Evolutionary conservation across 2,888 invertebrate species (phyloP), one percentile per base, ranked within the genome.

Genomic region (Celastrina argiolus): DNA sequence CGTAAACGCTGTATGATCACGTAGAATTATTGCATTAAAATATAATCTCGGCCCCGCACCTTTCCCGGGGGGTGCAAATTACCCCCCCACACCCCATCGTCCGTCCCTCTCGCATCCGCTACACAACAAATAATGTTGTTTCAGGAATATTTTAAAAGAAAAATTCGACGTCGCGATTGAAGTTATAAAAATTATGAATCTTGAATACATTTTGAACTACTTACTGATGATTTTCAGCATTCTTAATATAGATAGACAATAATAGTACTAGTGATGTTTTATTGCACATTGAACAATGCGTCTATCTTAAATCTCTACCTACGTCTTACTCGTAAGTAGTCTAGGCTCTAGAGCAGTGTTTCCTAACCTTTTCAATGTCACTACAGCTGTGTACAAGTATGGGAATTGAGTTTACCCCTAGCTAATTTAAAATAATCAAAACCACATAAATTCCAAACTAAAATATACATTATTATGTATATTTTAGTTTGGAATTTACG

Each of bases 1-100:
- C 88, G 86, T 88, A 88, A 88, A 88, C 87, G 87, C 79, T 79
- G 84, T 80, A 88, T 88, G 88, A 88, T 88, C 87, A 87, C 88
- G 81, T 83, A 84, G 81, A 88, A 89, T 87, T 88, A 89, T 88
- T 87, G 81, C 80, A 87, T 88, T 88, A 88, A 88, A 88, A 85
- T 88, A 86, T 88, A 87, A 88, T 87, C 82, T 82, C 39, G 36
- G 75, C 76, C 75, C 72, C 73, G 71, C 65, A 68, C 69, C 65
- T 34, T 36, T 22, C 68, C 68, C 67, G 64, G 63, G 45, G 28
- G 16, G 28, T n/a, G 41, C 8, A 45, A 16, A 18, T 45, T 65
- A 66, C 64, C 69, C 39, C 56, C 67, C 64, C 16, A 61, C 64
- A 69, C 66, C 51, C 66, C 65, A 16, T 66, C 67, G 18, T 26